These are phyloP conservation scores for Anagrus nilaparvatae DNA, from an alignment of 1,140 invertebrate genomes.

Conservation along the genomic window DNA sequence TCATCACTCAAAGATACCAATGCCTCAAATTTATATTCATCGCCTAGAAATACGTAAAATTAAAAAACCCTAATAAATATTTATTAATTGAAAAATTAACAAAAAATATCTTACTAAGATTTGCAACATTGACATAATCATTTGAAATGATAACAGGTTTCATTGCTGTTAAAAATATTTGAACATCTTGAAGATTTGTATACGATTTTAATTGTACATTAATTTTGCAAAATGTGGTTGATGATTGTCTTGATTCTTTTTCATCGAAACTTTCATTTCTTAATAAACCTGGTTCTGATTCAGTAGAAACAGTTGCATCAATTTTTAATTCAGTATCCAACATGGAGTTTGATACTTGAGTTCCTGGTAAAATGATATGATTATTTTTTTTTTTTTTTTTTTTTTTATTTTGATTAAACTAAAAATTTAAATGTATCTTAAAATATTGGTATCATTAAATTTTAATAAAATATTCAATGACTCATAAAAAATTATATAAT, in stretches of 20 bases:
- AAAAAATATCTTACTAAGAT: constrained; percentile 36
- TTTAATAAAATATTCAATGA: background rate
- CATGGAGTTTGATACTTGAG: constrained; percentile 20
- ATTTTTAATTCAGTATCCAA: constrained; percentile 39
- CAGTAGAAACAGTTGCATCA: constrained; percentile 30
- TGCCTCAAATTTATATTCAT: constrained; percentile 23
- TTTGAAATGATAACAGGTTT: constrained; percentile 43
- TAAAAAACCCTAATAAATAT: background rate
- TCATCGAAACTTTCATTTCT: constrained; percentile 12
- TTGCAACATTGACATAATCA: constrained; percentile 37
- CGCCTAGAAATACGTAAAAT: constrained; percentile 21
- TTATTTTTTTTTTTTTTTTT: constrained; percentile 3
- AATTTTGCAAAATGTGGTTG: constrained; percentile 40
- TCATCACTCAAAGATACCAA: constrained; percentile 20
- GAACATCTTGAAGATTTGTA: constrained; percentile 42
- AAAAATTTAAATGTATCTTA: too few species aligned
- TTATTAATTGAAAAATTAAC: constrained; percentile 4
- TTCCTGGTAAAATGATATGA: constrained; percentile 9
- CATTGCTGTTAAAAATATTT: constrained; percentile 43
- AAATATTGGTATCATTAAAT: background rate
- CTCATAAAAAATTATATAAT: too few species aligned
- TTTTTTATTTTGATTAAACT: too few species aligned
- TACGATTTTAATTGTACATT: constrained; percentile 42
- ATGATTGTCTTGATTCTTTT: constrained; percentile 22
- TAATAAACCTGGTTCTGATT: constrained; percentile 14